Base-by-base conservation (phyloP, 1,140 invertebrate species). In the Pseudobourletiella spinata region DNA sequence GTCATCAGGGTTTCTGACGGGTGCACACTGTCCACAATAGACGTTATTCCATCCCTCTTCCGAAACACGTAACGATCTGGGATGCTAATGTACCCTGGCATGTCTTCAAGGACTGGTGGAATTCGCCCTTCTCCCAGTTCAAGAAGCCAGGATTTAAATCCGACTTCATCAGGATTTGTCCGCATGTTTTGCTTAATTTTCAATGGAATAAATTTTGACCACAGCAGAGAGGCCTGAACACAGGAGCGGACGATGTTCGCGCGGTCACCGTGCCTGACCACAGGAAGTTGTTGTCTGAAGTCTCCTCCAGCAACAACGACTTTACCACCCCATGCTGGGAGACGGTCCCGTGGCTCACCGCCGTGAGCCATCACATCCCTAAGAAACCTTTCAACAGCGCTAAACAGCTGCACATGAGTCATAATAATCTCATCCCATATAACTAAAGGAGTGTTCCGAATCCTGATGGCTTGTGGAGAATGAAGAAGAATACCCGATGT, bases 271-370 rank as follows among this genome's bases (percentile, higher is more conserved):
- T 52, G 25, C 25, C 16, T 20, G 25, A 69, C 52, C 29, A 69
- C 59, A 16, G 68, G 65, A n/a, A 69, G 39, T 15, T 20, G 48
- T 61, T 69, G 61, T n/a, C 68, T 20, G 32, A 67, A 69, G 24
- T 69, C 65, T 22, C 65, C 65, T 25, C 58, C 65, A 8, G 65
- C 32, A 1, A 69, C 18, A 15, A 62, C 22, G 1, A 65, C 51
- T 54, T 59, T 61, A 16, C 58, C 44, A 8, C 65, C 65, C 52
- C 65, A 67, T 28, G 29, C 35, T 4, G 30, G 11, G 8, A 22
- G 44, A 6, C 8, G 6, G 6, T 48, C 22, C 18, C 44, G 44
- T 11, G 8, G 32, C 8, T 39, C 32, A 39, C n/a, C n/a, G 32
- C 32, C 32, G 8, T 39, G n/a, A n/a, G n/a, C n/a, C n/a, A n/a